Conservation (phyloP, 2,113 vertebrate genomes). For the Pseudopodoces humilis region DNA sequence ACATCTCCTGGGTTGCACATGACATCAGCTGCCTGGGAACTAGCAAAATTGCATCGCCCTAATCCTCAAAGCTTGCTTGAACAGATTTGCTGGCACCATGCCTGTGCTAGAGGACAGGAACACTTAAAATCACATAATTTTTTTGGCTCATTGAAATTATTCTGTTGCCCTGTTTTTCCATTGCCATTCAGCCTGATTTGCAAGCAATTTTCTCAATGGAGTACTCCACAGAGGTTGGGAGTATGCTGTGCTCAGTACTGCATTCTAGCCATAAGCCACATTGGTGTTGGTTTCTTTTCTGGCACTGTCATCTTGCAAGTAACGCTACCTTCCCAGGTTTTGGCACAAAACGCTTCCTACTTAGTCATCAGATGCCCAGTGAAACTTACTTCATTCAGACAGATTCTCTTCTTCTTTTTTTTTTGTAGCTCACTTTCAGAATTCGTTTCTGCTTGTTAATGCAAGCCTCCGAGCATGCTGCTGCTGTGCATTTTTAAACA, state of each 20-base stretch:
- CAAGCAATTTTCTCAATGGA: conserved; percentile 76
- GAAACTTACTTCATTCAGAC: conserved; percentile 48
- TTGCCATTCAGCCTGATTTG: conserved; percentile 75
- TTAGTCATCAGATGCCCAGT: conserved; percentile 41
- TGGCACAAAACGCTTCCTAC: conserved; percentile 38
- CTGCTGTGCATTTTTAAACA: conserved; percentile 58
- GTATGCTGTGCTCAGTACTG: conserved; percentile 39
- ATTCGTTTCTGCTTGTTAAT: conserved; percentile 19
- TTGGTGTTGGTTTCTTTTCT: conserved; percentile 47
- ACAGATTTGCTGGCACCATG: conserved; percentile 60
- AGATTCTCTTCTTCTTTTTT: background rate
- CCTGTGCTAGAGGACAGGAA: conserved; percentile 51
- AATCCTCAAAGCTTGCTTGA: conserved; percentile 51
- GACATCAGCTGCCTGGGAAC: background rate
- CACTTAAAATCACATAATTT: conserved; percentile 69
- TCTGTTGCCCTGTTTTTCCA: conserved; percentile 59
- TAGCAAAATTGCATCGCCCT: background rate
- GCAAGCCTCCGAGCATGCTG: conserved; percentile 35
- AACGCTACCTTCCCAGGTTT: conserved; percentile 62
- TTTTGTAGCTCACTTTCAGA: conserved; percentile 42
- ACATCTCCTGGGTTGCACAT: conserved; percentile 2
- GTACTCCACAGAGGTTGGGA: conserved; percentile 59
- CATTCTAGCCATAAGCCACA: conserved; percentile 30
- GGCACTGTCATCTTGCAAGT: conserved; percentile 48
- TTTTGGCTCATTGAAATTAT: conserved; percentile 75